Base-by-base conservation (phyloP, 2,113 vertebrate species). In the Donacobius atricapilla region DNA sequence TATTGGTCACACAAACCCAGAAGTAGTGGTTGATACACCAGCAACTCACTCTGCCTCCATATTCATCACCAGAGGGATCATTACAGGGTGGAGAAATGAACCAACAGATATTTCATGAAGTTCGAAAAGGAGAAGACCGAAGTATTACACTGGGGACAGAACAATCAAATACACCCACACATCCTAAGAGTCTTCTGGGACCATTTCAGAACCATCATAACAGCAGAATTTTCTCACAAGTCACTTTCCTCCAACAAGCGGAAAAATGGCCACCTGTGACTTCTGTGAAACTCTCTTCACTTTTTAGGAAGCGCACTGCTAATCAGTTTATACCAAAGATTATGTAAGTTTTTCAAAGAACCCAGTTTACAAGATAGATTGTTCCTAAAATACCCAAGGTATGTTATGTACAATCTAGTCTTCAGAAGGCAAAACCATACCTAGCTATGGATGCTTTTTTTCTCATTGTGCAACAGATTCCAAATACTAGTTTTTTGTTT, bases 41-140 rank as follows among this genome's bases (percentile, higher is more conserved):
- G 15, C 22, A 28, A 13, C 9, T 64, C 11, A 4, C 47, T 9
- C 19, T 45, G 9, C 22, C 19, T 50, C 14, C 1, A 0, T 48
- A 5, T 48, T 24, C 50, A 20, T 40, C 3, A 8, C 50, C 33
- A 75, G 8, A 50, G 17, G 2, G 7, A 80, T 30, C 21, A 37
- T 70, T 25, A 33, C 12, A 47, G 16, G 15, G 20, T 57, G 51
- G 20, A 71, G 11, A 88, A 87, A 66, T 19, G 30, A 33, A 4
- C 22, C 40, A 70, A 79, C 13, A 60, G 16, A 15, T 54, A 27
- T 13, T 48, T 73, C 7, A 48, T 5, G 5, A 44, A 33, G 9
- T 42, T 80, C 9, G 8, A 7, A 14, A 61, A 40, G 22, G 13
- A 53, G 45, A 56, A 81, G 10, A 18, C 14, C 11, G 8, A 63